Percentiles rank a stretch among this genome's conserved stretches.
phyloP scores from a whole-genome alignment of 2,797 vertebrate genomes.

The Sebastes hubbsi region DNA sequence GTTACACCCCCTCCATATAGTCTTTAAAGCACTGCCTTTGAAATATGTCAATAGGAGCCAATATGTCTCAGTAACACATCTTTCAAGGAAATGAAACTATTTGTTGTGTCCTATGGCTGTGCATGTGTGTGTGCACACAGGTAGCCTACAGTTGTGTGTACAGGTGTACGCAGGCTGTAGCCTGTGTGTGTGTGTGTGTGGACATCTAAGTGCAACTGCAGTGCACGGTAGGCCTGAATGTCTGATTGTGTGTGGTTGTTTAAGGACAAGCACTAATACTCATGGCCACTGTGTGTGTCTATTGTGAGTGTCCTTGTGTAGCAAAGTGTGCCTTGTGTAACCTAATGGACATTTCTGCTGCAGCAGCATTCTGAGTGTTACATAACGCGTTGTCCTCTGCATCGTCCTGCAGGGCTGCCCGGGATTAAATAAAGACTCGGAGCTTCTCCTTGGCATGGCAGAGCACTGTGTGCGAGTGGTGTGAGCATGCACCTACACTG shows the following conservation, averaged over 20 bases:
- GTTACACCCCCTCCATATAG: too few relatives aligned
- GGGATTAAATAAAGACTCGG: conserved; percentile 35
- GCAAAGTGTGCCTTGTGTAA: not conserved
- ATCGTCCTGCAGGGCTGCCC: conserved; percentile 45
- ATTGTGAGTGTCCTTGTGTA: not conserved
- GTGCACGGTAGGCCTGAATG: not conserved
- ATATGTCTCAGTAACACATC: too few relatives aligned
- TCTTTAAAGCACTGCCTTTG: too few relatives aligned
- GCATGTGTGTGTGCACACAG: not conserved
- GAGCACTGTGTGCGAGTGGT: not conserved
- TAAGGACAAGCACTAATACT: not conserved
- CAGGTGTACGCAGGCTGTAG: not conserved
- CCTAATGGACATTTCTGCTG: conserved; percentile 55
- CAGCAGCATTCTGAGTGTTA: conserved; percentile 49
- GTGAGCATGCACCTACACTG: not conserved
- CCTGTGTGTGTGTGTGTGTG: too few relatives aligned
- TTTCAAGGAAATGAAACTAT: too few relatives aligned
- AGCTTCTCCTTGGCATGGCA: not conserved
- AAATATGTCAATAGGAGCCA: too few relatives aligned
- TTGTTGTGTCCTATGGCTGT: too few relatives aligned
- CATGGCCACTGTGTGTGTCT: not conserved
- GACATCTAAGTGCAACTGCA: too few relatives aligned
- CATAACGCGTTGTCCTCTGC: conserved; percentile 59
- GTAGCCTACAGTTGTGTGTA: not conserved
- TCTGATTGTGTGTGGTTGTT: not conserved